Evolutionary conservation across 2,113 vertebrate genomes (phyloP).

Genomic region (Trochalopteron elliotii): DNA sequence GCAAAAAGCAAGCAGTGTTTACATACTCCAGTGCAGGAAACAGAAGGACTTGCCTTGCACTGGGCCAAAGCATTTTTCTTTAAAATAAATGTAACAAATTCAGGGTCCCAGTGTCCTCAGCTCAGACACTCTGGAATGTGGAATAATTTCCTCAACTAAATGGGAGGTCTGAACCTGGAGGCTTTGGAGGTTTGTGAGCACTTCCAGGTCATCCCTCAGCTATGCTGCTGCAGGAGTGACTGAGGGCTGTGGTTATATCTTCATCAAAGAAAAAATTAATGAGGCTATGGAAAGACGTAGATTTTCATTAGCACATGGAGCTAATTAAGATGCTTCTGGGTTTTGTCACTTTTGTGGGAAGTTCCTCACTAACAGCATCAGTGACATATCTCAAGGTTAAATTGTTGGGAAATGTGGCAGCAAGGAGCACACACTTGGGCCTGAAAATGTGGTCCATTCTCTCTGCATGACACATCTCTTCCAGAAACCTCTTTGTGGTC

Average conservation of each 20-base stretch:
- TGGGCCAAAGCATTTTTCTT: neutral
- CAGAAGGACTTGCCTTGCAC: neutral
- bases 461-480: neutral
- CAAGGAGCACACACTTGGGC: neutral
- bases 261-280: neutral
- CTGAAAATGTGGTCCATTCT: neutral
- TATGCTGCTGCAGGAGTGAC: neutral
- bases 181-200: neutral
- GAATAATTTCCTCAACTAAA: neutral
- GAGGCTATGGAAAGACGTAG: neutral
- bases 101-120: neutral
- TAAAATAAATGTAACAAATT: neutral
- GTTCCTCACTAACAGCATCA: neutral
- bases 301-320: neutral
- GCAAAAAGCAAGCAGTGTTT: neutral
- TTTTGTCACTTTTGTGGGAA: neutral
- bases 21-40: neutral
- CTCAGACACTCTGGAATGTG: neutral
- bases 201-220: neutral
- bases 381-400: neutral
- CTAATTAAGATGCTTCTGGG: neutral
- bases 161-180: neutral
- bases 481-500: neutral
- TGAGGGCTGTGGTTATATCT: neutral
- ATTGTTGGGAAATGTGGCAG: neutral